A percentile compares a stretch with the other conserved stretches of the same genome.
Conservation (phyloP, 2,113 vertebrate species). For the Macquaria ambigua region DNA sequence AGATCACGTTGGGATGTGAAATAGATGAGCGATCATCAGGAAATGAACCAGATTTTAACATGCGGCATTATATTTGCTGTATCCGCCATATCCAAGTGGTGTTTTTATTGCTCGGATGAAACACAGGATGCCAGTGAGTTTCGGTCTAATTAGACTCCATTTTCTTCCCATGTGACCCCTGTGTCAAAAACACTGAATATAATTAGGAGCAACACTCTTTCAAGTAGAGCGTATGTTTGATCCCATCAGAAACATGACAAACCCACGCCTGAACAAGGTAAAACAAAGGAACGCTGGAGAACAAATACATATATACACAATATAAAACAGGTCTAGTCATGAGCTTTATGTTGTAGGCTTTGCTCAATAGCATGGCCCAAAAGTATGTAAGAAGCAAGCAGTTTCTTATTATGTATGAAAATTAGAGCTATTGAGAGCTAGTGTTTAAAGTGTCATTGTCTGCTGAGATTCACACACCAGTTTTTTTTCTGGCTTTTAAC, state of each 20-base stretch:
- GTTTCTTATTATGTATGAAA: slow-evolving; percentile 23
- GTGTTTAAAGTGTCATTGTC: slow-evolving; percentile 26
- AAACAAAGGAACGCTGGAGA: slow-evolving; percentile 9
- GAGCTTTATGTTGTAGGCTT: slow-evolving; percentile 1
- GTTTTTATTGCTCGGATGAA: slow-evolving; percentile 11
- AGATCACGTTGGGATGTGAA: too few species aligned
- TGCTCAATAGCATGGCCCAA: neutral
- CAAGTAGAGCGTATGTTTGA: slow-evolving; percentile 27
- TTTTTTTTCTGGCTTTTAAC: slow-evolving; percentile 38
- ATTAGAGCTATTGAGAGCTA: neutral
- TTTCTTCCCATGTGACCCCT: slow-evolving; percentile 11
- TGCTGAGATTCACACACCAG: slow-evolving; percentile 22
- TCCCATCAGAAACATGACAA: slow-evolving; percentile 39
- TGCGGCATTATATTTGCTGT: neutral
- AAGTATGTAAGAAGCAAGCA: neutral
- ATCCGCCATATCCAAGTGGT: neutral
- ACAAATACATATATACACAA: neutral
- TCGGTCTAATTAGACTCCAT: slow-evolving; percentile 9
- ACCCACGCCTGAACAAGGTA: slow-evolving; percentile 3
- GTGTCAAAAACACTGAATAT: slow-evolving; percentile 13
- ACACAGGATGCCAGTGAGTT: neutral
- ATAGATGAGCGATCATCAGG: neutral
- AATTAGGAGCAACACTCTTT: slow-evolving; percentile 33
- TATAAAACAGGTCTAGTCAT: neutral
- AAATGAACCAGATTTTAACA: neutral